Base-by-base conservation (phyloP, 2,113 vertebrate species). In the Hippocampus barbouri region DNA sequence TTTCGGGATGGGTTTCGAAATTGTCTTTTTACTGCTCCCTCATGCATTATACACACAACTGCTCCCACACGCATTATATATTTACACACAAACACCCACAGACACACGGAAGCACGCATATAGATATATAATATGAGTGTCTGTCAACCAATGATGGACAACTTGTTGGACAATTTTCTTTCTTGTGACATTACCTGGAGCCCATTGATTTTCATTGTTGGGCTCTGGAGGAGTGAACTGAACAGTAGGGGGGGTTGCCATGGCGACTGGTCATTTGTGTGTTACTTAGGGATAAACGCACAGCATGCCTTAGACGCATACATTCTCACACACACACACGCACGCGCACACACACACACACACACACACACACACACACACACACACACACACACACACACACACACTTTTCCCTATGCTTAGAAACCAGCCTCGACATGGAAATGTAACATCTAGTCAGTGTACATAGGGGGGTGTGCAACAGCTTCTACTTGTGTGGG, bases 391-490 rank as follows among this genome's bases (percentile, higher is more conserved):
- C 61, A 63, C 38, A 63, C 20, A 43, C 21, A 41, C 20, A n/a
- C 11, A 8, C 12, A 21, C 14, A 5, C 12, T 41, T 86, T 16
- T 20, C 47, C 34, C 5, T 0, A 5, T 49, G 47, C 79, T 79
- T 72, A 71, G 79, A 15, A 79, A 84, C 76, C 82, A 85, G 85
- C 83, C 82, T 86, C 78, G 85, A 85, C 27, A 61, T 73, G 23
- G 78, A 62, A 69, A 81, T 73, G 76, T 82, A 73, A 71, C 21
- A 56, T 75, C 68, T 83, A 83, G 79, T 85, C 86, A 64, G 53
- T 79, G 74, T 87, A 87, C 41, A 90, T 81, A 89, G 74, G 73
- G 64, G 75, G 68, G 62, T 81, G 70, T 80, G 53, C 79, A 78
- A 76, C 74, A 53, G 51, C 61, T 64, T 64, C 8, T 40, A 20